These are phyloP conservation scores for Drosophila subpulchrella DNA, from an alignment of 1,140 invertebrate species.

Conservation along the genomic window DNA sequence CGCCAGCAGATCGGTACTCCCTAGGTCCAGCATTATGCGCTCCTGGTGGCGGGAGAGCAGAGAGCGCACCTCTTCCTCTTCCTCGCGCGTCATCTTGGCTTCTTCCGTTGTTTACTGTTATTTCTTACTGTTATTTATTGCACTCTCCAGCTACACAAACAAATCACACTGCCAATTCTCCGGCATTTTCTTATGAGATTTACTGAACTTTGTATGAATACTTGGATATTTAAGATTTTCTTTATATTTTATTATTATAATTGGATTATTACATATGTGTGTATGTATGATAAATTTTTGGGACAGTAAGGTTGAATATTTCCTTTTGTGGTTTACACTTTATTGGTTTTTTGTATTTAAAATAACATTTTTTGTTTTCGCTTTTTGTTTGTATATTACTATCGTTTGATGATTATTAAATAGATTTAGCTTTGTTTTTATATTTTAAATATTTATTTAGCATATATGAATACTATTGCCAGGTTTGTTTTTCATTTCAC, in stretches of 20 bases:
- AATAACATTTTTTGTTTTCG: neutral
- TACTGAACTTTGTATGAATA: neutral
- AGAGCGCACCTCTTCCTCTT: slow-evolving; percentile 83
- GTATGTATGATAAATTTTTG: neutral
- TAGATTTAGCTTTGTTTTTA: neutral
- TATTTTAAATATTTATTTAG: neutral
- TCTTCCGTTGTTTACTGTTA: slow-evolving; percentile 33
- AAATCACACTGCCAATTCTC: slow-evolving; percentile 12
- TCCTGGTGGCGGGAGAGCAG: slow-evolving; percentile 79
- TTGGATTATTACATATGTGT: neutral
- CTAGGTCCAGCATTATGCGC: slow-evolving; percentile 79
- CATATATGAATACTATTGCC: too few species aligned
- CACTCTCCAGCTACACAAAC: slow-evolving; percentile 23
- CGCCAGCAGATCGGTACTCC: slow-evolving; percentile 75
- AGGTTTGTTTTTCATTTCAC: slow-evolving; percentile 10
- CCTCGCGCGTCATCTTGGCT: slow-evolving; percentile 77
- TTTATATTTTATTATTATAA: neutral
- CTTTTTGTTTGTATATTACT: neutral
- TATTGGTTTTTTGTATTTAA: neutral
- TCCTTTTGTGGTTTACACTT: neutral
- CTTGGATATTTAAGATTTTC: slow-evolving; percentile 5
- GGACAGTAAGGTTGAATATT: neutral
- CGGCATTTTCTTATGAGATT: slow-evolving; percentile 21
- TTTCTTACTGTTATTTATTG: slow-evolving; percentile 29
- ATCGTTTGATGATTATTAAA: neutral